Evolutionary conservation across 2,113 vertebrate genomes (phyloP).

Genomic region (Rhinoderma darwinii): DNA sequence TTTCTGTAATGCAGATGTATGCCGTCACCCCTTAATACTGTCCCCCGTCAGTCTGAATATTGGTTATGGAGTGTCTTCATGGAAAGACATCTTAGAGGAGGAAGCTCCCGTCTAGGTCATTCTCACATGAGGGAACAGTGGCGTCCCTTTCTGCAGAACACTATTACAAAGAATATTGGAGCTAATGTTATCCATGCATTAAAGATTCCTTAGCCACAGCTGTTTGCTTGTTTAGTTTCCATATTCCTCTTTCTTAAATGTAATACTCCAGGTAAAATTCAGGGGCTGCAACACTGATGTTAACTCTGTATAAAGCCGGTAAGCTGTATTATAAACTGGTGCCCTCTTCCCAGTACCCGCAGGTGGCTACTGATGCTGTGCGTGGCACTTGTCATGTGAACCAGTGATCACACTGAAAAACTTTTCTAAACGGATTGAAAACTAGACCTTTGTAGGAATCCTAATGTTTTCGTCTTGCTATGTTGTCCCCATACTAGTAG

Average conservation of each 20-base stretch:
- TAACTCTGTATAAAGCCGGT: too few species aligned
- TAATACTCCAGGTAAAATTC: not conserved
- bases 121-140: constrained; percentile 1
- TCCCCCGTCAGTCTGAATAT: not conserved
- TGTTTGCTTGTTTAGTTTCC: not conserved
- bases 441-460: too few species aligned
- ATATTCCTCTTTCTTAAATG: not conserved
- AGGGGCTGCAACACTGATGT: not conserved
- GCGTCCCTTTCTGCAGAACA: constrained; percentile 12
- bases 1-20: not conserved
- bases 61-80: not conserved
- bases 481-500: too few species aligned
- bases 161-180: constrained; percentile 14
- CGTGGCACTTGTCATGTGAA: too few species aligned
- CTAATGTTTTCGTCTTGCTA: too few species aligned
- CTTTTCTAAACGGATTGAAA: too few species aligned
- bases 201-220: constrained; percentile 42
- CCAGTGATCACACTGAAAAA: too few species aligned
- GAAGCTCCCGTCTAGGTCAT: constrained; percentile 8
- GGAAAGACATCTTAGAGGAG: not conserved
- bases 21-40: not conserved
- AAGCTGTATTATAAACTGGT: too few species aligned
- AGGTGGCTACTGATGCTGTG: too few species aligned
- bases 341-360: too few species aligned
- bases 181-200: constrained; percentile 38